These are phyloP conservation scores for Coptodon rendalli DNA, from an alignment of 2,113 vertebrate species.

Conservation along the genomic window DNA sequence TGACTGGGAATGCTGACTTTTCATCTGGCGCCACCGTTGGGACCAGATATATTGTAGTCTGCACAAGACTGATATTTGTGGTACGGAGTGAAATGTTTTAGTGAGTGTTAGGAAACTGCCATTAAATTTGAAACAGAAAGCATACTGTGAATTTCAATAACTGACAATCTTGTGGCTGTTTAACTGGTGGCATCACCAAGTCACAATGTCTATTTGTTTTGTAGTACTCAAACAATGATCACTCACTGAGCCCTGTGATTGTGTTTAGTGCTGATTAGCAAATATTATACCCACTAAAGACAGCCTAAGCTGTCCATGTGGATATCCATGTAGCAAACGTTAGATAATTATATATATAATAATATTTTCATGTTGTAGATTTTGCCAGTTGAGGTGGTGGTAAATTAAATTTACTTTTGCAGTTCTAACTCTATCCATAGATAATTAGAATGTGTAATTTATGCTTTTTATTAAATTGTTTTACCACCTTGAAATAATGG, in stretches of 20 bases:
- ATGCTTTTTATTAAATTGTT: not conserved
- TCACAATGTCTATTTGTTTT: not conserved
- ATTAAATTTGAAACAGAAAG: not conserved
- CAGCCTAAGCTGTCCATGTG: not conserved
- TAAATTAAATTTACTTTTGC: not conserved
- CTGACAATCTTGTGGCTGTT: not conserved
- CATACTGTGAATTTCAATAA: not conserved
- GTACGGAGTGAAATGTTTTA: not conserved
- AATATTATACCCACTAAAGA: not conserved
- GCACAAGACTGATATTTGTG: not conserved
- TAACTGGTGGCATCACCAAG: not conserved
- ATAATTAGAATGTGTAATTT: not conserved
- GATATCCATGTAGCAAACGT: not conserved
- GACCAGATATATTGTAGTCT: not conserved
- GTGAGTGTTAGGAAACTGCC: not conserved
- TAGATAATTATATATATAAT: not conserved
- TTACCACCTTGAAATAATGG: not conserved
- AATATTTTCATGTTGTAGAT: not conserved
- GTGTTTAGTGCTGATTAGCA: not conserved
- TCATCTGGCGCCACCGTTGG: not conserved
- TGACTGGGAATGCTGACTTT: not conserved
- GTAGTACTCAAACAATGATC: not conserved
- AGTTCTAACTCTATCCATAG: not conserved
- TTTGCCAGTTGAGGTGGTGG: not conserved
- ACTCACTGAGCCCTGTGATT: not conserved